Base-by-base conservation (phyloP, 2,113 vertebrate genomes). In the Colistium nudipinnis region DNA sequence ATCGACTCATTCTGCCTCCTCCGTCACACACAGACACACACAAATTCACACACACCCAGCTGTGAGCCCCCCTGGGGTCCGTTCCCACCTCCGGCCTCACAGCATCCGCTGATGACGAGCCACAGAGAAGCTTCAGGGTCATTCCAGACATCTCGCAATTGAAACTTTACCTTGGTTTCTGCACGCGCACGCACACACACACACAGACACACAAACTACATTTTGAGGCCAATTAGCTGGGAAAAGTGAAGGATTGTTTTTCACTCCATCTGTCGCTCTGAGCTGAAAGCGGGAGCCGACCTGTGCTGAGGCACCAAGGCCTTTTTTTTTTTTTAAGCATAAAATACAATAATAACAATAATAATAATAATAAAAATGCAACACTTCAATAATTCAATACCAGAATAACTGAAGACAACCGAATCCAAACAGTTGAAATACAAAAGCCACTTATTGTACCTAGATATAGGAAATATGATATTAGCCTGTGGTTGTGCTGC, bases 1-100 rank as follows among this genome's bases (percentile, higher is more conserved):
- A 25, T 25, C 3, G n/a, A n/a, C n/a, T n/a, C n/a, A n/a, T n/a
- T n/a, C n/a, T n/a, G n/a, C n/a, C n/a, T n/a, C n/a, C n/a, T n/a
- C n/a, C n/a, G n/a, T n/a, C 63, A 70, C 66, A 63, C 59, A 59
- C 17, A 51, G 55, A 36, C 12, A 62, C 60, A 68, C 69, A 69
- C 22, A 19, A 47, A 55, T 54, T 61, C 66, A 66, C 76, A 69
- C 53, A 43, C 8, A 59, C 71, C n/a, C 43, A 53, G 61, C 70
- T 68, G 62, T 51, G 49, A 82, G 76, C 43, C 49, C 54, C 31
- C 62, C 76, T 38, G 31, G 54, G 73, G 70, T 75, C 70, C 36
- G 17, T 59, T 68, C 62, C 53, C 67, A 75, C 75, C 61, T 63
- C 61, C 69, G 64, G 62, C 55, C 55, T 69, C 59, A 28, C 49